Percentiles rank a stretch among this genome's conserved stretches.
These are phyloP conservation scores for Oncorhynchus nerka DNA, from an alignment of 2,113 vertebrate genomes.

Conservation along the genomic window DNA sequence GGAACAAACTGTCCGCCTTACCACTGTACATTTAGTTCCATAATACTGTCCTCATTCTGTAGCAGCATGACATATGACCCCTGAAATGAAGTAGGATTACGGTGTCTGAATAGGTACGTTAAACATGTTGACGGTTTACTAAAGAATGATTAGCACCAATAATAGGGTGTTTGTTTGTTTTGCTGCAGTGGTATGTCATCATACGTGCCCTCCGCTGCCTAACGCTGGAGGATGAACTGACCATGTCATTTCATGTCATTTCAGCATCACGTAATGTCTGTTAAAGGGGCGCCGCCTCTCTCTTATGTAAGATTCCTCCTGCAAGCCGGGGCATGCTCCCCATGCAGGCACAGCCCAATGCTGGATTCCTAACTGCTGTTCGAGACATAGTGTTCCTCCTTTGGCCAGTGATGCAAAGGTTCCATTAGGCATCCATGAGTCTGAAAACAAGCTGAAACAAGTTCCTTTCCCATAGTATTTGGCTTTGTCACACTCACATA, in stretches of 20 bases:
- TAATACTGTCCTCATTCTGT: no score
- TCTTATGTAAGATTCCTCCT: conserved; percentile 56
- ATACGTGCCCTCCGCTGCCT: neutral
- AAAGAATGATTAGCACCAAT: neutral
- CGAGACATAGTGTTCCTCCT: conserved; percentile 33
- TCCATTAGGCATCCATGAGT: conserved; percentile 23
- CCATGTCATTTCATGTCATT: conserved; percentile 24
- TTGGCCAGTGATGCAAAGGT: conserved; percentile 31
- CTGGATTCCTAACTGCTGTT: conserved; percentile 20
- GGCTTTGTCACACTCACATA: neutral
- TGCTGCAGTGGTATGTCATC: conserved; percentile 27
- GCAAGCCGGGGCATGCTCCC: conserved; percentile 58
- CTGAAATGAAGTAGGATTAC: neutral
- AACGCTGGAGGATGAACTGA: neutral
- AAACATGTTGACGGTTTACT: neutral
- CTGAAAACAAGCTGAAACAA: conserved; percentile 29
- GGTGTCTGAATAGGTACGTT: neutral
- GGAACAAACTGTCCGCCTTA: conserved; percentile 15
- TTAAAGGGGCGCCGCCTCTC: conserved; percentile 22
- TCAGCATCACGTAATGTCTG: conserved; percentile 32
- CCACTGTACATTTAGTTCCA: neutral
- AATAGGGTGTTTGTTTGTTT: neutral
- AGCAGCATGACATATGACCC: neutral
- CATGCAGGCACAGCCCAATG: neutral
- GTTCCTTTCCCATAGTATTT: neutral